Conservation (phyloP, 2,797 vertebrate species). For the Squalus acanthias region DNA sequence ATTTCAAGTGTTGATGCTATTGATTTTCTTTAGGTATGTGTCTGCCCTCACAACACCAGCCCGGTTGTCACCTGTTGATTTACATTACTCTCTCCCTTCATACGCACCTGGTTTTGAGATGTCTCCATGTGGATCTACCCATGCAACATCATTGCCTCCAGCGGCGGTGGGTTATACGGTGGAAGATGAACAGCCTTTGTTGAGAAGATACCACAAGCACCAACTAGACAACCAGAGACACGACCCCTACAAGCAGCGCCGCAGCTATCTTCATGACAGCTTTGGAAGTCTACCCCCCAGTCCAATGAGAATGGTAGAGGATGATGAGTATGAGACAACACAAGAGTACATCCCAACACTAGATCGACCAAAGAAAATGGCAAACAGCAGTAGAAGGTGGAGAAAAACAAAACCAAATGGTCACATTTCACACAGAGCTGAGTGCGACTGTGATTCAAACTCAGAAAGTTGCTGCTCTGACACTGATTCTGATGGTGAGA, state of each 20-base stretch:
- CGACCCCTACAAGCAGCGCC: constrained; percentile 81
- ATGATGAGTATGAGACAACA: constrained; percentile 93
- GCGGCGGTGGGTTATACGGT: constrained; percentile 79
- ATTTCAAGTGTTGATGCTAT: not conserved
- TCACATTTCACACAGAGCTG: constrained; percentile 81
- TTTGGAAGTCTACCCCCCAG: constrained; percentile 88
- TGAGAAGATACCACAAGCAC: constrained; percentile 73
- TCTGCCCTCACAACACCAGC: constrained; percentile 94
- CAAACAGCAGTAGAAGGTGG: constrained; percentile 75
- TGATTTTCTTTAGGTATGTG: constrained; percentile 73
- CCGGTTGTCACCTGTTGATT: constrained; percentile 88
- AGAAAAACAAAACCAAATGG: constrained; percentile 87
- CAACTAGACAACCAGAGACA: constrained; percentile 75
- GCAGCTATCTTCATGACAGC: constrained; percentile 83
- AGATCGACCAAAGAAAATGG: constrained; percentile 93
- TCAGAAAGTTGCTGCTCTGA: constrained; percentile 84
- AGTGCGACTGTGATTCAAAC: constrained; percentile 82
- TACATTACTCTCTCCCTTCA: constrained; percentile 87
- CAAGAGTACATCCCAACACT: constrained; percentile 86
- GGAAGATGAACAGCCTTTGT: constrained; percentile 83
- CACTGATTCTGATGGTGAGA: constrained; percentile 85
- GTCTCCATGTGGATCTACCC: constrained; percentile 86
- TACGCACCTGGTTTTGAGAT: constrained; percentile 97
- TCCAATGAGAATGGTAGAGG: constrained; percentile 83
- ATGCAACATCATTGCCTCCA: constrained; percentile 84